Evolutionary conservation across 2,888 invertebrate genomes (phyloP).

Genomic region (Melanchra persicariae): DNA sequence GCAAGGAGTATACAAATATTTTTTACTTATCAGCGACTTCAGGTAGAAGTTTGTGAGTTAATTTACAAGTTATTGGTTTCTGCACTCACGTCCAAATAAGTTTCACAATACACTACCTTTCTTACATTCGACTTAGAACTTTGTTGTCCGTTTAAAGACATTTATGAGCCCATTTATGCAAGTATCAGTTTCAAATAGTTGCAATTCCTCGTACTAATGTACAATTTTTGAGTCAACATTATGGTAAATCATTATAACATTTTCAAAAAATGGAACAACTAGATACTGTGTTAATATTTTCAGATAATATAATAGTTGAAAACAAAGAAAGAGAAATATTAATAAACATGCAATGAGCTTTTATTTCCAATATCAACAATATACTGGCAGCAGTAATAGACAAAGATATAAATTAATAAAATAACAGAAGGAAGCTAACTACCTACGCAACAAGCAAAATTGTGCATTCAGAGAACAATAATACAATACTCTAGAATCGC

Average conservation of each 20-base stretch:
- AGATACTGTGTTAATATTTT: too few species aligned
- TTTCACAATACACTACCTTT: slow-evolving; percentile 58
- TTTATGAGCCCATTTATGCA: slow-evolving; percentile 6
- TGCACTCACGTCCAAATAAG: slow-evolving; percentile 73
- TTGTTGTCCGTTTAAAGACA: slow-evolving; percentile 9
- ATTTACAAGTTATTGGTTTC: slow-evolving; percentile 78
- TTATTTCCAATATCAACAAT: neutral
- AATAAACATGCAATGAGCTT: too few species aligned
- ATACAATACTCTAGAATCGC: neutral
- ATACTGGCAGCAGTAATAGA: neutral
- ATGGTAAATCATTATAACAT: too few species aligned
- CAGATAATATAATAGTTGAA: too few species aligned
- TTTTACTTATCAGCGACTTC: slow-evolving; percentile 61
- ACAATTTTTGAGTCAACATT: neutral
- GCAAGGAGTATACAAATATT: slow-evolving; percentile 40
- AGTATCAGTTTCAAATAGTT: neutral
- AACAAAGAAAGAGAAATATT: too few species aligned
- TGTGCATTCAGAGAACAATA: neutral
- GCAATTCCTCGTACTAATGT: neutral
- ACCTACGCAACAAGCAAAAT: neutral
- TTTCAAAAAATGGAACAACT: too few species aligned
- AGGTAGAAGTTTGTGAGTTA: slow-evolving; percentile 70
- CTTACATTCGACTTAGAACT: slow-evolving; percentile 52
- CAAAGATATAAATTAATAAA: neutral
- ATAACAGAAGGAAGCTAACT: neutral